Evolutionary conservation across 2,797 vertebrate genomes (phyloP).

Genomic region (Toxotes lorentzi): DNA sequence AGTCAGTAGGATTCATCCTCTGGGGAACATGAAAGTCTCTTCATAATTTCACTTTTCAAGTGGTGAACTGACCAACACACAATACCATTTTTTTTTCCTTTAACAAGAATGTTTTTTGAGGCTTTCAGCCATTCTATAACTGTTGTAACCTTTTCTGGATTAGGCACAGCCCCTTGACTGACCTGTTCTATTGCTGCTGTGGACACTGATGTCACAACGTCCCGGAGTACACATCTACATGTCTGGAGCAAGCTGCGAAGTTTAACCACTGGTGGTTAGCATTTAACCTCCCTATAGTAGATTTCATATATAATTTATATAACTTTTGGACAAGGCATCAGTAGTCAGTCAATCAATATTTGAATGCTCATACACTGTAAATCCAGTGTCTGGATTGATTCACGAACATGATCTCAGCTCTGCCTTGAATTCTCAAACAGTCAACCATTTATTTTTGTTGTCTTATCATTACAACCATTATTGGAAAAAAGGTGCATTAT

Average conservation of each 20-base stretch:
- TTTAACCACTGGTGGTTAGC: not conserved
- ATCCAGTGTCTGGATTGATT: not conserved
- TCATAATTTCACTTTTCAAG: too few species aligned
- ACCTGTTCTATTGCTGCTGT: too few species aligned
- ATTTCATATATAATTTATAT: not conserved
- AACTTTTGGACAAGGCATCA: not conserved
- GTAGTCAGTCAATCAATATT: not conserved
- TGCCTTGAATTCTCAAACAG: too few species aligned
- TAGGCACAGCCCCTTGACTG: too few species aligned
- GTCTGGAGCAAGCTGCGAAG: not conserved
- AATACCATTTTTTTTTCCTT: too few species aligned
- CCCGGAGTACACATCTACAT: not conserved
- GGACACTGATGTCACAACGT: not conserved
- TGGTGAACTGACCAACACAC: too few species aligned
- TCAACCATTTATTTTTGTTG: not conserved
- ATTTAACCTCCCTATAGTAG: not conserved
- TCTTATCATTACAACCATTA: not conserved
- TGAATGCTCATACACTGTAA: not conserved
- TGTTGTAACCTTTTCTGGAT: too few species aligned
- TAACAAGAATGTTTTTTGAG: too few species aligned
- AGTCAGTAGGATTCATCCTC: too few species aligned
- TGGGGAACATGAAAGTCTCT: too few species aligned
- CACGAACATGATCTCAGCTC: not conserved
- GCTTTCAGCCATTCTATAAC: too few species aligned
- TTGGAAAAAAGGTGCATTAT: not conserved